Evolutionary conservation across 2,888 invertebrate species (phyloP), one percentile per base, ranked within the genome.

Genomic region (Serrognathus titanus): DNA sequence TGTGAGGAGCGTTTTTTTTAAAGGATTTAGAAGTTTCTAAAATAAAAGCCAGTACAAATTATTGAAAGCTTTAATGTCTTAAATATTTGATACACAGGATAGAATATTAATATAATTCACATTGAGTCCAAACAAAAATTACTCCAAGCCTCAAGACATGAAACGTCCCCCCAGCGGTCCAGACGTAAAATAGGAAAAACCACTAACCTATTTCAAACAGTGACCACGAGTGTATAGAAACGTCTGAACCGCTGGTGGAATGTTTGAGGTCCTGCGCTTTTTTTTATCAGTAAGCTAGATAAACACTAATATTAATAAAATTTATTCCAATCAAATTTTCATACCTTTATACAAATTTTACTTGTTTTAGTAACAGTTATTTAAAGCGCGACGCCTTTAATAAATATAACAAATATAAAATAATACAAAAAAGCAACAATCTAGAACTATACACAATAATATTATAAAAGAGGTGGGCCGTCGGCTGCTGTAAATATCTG

Each of bases 31-130:
- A 31, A 31, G n/a, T n/a, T n/a, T n/a, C n/a, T n/a, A n/a, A 31
- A 31, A 31, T 6, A 31, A 31, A 31, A 31, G 24, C 1, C 24
- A 1, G 6, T 31, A 7, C 3, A 1, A 31, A 31, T 31, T 31
- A 31, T 31, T 31, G 24, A 31, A 31, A 75, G 75, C 75, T 74
- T 75, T 75, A 72, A 71, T 69, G 67, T 70, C 66, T 61, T 62
- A 67, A 66, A 65, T 70, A 64, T 71, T 71, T 73, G 71, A 75
- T 75, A 76, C 74, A 76, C 69, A 72, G 73, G 69, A 57, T 63
- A 74, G 75, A 65, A 61, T 64, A 72, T 66, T 70, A 66, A 63
- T 63, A 65, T 73, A 72, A 64, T 71, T 75, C 74, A 76, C 75
- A 76, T 74, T 72, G 66, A 75, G 67, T 73, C 68, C 69, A 72